Evolutionary conservation across 2,888 invertebrate species (phyloP).

Genomic region (Prenolepis imparis): DNA sequence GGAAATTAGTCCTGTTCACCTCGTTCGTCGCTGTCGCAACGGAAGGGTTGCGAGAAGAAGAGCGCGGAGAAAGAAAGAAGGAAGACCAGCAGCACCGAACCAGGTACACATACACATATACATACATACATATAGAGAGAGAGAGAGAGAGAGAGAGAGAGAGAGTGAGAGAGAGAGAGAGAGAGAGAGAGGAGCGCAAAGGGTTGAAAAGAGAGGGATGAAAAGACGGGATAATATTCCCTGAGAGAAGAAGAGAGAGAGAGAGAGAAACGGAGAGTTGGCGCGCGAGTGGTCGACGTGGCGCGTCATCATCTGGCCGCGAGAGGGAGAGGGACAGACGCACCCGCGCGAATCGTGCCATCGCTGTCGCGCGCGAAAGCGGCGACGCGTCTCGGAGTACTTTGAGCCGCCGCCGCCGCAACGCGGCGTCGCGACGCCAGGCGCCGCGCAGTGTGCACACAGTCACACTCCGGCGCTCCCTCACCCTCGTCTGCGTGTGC

Average conservation of each 20-base stretch:
- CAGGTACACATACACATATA: not conserved
- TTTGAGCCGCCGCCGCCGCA: conserved; percentile 27
- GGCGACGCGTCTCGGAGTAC: not conserved
- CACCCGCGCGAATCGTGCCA: conserved; percentile 68
- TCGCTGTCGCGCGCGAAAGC: no score
- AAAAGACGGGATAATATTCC: conserved; percentile 16
- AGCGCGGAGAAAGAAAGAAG: not conserved
- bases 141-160: conserved; percentile 24
- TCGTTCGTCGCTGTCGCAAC: conserved; percentile 46
- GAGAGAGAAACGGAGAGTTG: conserved; percentile 61
- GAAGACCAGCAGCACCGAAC: conserved; percentile 26
- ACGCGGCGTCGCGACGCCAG: conserved; percentile 60
- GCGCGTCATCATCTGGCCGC: not conserved
- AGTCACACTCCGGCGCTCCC: conserved; percentile 13
- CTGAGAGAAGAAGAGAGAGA: conserved; percentile 59
- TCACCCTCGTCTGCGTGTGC: conserved; percentile 1
- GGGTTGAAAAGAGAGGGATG: conserved; percentile 34
- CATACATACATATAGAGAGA: no score
- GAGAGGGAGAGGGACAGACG: conserved; percentile 63
- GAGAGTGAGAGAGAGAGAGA: conserved; percentile 30
- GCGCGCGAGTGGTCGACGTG: conserved; percentile 53
- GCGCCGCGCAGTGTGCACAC: conserved; percentile 34
- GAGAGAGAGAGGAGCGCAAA: conserved; percentile 59
- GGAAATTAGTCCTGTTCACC: conserved; percentile 73
- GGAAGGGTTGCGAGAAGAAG: conserved; percentile 38